Evolutionary conservation across 1,140 invertebrate species (phyloP).

Genomic region (Meloidogyne chitwoodi): DNA sequence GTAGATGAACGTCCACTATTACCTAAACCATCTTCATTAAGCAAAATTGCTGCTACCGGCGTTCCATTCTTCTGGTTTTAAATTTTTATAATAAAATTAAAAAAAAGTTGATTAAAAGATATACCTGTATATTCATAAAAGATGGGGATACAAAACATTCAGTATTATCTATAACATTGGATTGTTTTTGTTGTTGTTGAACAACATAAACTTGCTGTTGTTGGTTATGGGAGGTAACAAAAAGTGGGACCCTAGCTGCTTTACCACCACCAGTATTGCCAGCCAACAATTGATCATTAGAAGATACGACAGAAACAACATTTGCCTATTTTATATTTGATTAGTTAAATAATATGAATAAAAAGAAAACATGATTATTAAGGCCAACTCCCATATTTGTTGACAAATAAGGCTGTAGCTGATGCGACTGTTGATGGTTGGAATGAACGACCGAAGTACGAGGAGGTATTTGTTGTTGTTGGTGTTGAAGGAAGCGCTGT

Average conservation of each 20-base stretch:
- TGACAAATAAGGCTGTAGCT: not conserved
- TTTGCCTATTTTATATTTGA: not conserved
- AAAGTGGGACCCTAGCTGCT: not conserved
- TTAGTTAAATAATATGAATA: not conserved
- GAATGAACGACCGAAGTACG: not conserved
- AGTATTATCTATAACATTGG: not conserved
- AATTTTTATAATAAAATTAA: not conserved
- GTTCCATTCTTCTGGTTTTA: not conserved
- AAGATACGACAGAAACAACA: not conserved
- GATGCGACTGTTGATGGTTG: not conserved
- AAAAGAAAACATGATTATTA: not conserved
- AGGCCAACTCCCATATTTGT: not conserved
- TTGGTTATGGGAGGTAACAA: not conserved
- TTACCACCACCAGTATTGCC: not conserved
- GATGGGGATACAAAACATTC: not conserved
- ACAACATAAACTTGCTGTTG: not conserved
- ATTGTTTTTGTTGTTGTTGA: not conserved
- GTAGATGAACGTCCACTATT: not conserved
- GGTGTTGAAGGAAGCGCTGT: not conserved
- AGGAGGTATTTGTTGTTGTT: not conserved
- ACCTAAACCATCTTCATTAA: not conserved
- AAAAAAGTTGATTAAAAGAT: not conserved
- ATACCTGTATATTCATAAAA: not conserved
- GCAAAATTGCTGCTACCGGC: not conserved
- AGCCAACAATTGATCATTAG: not conserved